These are phyloP conservation scores for Aelia acuminata DNA, from an alignment of 2,888 invertebrate species.

Conservation along the genomic window DNA sequence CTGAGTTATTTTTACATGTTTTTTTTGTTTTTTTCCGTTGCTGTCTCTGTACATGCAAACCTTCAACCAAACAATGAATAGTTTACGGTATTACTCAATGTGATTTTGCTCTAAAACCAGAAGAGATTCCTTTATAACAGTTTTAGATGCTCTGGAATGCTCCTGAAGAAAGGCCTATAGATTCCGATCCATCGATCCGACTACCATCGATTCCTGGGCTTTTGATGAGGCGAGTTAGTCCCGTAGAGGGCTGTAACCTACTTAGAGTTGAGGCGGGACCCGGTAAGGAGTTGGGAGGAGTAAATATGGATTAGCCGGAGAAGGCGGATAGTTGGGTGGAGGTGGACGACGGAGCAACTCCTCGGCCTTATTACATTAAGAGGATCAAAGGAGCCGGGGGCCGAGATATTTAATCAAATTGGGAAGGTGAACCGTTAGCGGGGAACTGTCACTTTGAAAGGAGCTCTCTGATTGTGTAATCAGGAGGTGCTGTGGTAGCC, in stretches of 20 bases:
- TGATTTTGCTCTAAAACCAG: too few species aligned
- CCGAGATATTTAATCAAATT: constrained; percentile 64
- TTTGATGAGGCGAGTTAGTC: constrained; percentile 43
- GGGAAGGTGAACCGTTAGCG: constrained; percentile 57
- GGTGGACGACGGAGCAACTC: constrained; percentile 17
- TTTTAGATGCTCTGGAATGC: neutral
- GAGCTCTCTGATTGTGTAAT: constrained; percentile 54
- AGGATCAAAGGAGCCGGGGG: constrained; percentile 63
- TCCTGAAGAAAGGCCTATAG: neutral
- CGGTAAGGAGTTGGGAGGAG: constrained; percentile 57
- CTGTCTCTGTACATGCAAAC: too few species aligned
- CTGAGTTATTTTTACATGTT: too few species aligned
- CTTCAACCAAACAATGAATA: too few species aligned
- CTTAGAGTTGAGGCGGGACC: constrained; percentile 52
- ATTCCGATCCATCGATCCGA: neutral
- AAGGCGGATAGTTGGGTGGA: constrained; percentile 9
- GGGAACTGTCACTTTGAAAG: constrained; percentile 59
- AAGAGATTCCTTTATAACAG: neutral
- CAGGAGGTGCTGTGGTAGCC: constrained; percentile 49
- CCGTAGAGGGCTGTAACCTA: constrained; percentile 49
- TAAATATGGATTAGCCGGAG: constrained; percentile 62
- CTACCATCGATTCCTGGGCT: neutral
- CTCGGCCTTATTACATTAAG: constrained; percentile 63
- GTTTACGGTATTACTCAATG: too few species aligned
- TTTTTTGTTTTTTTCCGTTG: too few species aligned